These are phyloP conservation scores for Formica selysi DNA, from an alignment of 1,140 invertebrate genomes.

Conservation along the genomic window DNA sequence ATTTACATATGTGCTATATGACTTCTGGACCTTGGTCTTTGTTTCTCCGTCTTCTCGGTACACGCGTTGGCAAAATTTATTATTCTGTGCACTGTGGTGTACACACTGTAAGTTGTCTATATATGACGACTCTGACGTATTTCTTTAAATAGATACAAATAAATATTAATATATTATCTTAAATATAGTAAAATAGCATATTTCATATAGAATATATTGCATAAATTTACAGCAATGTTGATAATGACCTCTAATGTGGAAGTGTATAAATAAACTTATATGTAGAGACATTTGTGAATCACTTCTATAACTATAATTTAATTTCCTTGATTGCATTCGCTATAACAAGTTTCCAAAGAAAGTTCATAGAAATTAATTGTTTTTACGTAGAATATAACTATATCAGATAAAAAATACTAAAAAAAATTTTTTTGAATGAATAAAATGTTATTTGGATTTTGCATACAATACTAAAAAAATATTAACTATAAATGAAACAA, in stretches of 20 bases:
- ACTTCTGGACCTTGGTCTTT: neutral
- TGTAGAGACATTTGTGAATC: constrained; percentile 8
- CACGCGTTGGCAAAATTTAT: neutral
- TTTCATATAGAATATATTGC: neutral
- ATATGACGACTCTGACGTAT: constrained; percentile 4
- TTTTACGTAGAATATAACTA: neutral
- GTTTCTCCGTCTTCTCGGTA: neutral
- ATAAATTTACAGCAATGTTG: neutral
- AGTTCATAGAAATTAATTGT: neutral
- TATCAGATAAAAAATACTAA: neutral
- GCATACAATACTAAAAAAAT: neutral
- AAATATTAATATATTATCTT: neutral
- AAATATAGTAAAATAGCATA: neutral
- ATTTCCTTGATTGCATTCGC: neutral
- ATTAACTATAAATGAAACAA: neutral
- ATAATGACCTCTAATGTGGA: neutral
- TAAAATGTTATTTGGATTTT: neutral
- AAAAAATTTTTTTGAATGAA: neutral
- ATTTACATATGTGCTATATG: neutral
- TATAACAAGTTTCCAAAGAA: neutral
- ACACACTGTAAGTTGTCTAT: neutral
- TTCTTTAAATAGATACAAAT: constrained; percentile 21
- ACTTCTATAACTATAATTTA: neutral
- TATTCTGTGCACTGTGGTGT: neutral
- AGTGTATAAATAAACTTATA: constrained; percentile 17